Evolutionary conservation across 2,113 vertebrate genomes (phyloP).

Genomic region (Xenus cinereus): DNA sequence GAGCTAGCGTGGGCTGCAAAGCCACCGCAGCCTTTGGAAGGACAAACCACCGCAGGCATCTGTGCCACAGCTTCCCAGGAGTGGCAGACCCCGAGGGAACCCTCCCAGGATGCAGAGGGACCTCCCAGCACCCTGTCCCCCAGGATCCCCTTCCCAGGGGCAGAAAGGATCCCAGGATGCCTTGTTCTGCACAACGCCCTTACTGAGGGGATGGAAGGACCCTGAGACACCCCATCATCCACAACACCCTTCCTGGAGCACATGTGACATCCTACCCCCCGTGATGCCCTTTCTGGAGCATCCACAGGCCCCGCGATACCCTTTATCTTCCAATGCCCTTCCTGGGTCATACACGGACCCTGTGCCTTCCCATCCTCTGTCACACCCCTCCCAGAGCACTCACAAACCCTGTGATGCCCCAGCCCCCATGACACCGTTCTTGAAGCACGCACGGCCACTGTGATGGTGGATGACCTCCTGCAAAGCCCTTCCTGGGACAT

Average conservation of each 20-base stretch:
- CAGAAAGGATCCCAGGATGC: background rate
- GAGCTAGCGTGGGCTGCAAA: background rate
- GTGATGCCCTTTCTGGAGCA: background rate
- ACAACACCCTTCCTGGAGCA: background rate
- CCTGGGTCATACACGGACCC: background rate
- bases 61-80: background rate
- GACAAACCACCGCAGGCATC: background rate
- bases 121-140: rapidly evolving
- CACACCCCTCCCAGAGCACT: background rate
- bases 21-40: background rate
- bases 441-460: rapidly evolving
- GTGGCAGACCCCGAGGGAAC: background rate
- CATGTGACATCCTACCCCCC: rapidly evolving
- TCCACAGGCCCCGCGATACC: rapidly evolving
- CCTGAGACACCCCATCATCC: background rate
- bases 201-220: too few species aligned
- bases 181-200: rapidly evolving
- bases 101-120: rapidly evolving
- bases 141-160: rapidly evolving
- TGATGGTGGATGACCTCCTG: background rate
- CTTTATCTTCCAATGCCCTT: background rate
- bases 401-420: rapidly evolving
- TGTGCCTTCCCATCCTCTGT: background rate
- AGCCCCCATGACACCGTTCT: rapidly evolving
- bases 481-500: background rate